Conservation (phyloP, 2,888 invertebrate species). For the Agapetus fuscipes region DNA sequence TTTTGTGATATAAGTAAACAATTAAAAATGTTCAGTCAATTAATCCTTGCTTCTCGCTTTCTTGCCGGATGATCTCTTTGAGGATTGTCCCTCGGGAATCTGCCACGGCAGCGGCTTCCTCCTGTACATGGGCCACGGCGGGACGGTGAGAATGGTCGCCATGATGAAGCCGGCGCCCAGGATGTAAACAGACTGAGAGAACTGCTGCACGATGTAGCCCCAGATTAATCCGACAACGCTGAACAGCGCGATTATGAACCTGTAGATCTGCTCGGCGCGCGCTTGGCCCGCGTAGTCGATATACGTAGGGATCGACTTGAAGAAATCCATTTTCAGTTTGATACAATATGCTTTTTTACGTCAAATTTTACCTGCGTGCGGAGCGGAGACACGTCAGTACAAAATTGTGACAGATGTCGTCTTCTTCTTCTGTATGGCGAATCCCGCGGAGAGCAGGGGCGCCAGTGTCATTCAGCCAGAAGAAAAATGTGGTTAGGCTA, state of each 20-base stretch:
- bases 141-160: slow-evolving; percentile 78
- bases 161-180: slow-evolving; percentile 83
- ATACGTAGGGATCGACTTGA: slow-evolving; percentile 41
- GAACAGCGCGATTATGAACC: slow-evolving; percentile 83
- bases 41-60: slow-evolving; percentile 29
- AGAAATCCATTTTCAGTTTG: slow-evolving; percentile 38
- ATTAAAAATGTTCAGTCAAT: too few relatives aligned
- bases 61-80: slow-evolving; percentile 14
- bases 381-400: too few relatives aligned
- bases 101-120: slow-evolving; percentile 85
- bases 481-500: too few relatives aligned
- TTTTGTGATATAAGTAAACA: too few relatives aligned
- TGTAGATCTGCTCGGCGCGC: slow-evolving; percentile 79
- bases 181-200: slow-evolving; percentile 91
- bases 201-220: slow-evolving; percentile 92
- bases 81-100: slow-evolving; percentile 28
- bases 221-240: slow-evolving; percentile 85
- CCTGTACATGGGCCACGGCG: slow-evolving; percentile 95
- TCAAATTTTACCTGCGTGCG: too few relatives aligned
- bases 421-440: too few relatives aligned
- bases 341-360: too few relatives aligned
- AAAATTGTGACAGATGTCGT: too few relatives aligned
- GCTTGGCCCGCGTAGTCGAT: slow-evolving; percentile 84
- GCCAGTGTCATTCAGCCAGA: too few relatives aligned
- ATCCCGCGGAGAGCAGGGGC: too few relatives aligned